A percentile compares a stretch with the other conserved stretches of the same genome.
phyloP scores from a whole-genome alignment of 1,140 invertebrate genomes.

The Leptopilina boulardi region DNA sequence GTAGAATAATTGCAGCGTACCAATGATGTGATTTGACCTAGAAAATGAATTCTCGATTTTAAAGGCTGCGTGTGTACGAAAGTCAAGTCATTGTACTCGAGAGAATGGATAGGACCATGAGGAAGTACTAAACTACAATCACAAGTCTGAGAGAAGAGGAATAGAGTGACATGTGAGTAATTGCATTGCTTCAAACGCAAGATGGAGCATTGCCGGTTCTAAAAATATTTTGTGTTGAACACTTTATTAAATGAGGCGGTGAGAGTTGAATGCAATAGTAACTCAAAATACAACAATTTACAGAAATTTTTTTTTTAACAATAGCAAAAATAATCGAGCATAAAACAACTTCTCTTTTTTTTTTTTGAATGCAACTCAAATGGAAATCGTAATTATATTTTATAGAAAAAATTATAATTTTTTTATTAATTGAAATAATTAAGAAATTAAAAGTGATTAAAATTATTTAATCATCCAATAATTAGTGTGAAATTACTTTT shows the following conservation, averaged over 20 bases:
- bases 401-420: background rate
- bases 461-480: background rate
- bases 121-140: constrained; percentile 20
- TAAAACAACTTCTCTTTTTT: no score
- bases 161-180: constrained; percentile 30
- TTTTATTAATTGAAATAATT: background rate
- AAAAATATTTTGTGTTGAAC: constrained; percentile 43
- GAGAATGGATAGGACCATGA: constrained; percentile 1
- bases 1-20: background rate
- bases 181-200: constrained; percentile 38
- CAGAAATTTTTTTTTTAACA: no score
- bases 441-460: background rate
- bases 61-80: constrained; percentile 14
- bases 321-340: no score
- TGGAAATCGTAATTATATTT: no score
- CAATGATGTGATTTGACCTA: background rate
- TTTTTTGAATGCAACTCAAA: no score
- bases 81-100: constrained; percentile 30
- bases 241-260: background rate
- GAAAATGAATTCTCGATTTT: constrained; percentile 12
- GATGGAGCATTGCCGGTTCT: constrained; percentile 43
- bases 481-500: background rate
- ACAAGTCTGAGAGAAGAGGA: constrained; percentile 21
- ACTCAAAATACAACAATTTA: background rate
- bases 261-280: background rate